phyloP scores from a whole-genome alignment of 2,797 vertebrate genomes.

The Neopelma chrysocephalum region DNA sequence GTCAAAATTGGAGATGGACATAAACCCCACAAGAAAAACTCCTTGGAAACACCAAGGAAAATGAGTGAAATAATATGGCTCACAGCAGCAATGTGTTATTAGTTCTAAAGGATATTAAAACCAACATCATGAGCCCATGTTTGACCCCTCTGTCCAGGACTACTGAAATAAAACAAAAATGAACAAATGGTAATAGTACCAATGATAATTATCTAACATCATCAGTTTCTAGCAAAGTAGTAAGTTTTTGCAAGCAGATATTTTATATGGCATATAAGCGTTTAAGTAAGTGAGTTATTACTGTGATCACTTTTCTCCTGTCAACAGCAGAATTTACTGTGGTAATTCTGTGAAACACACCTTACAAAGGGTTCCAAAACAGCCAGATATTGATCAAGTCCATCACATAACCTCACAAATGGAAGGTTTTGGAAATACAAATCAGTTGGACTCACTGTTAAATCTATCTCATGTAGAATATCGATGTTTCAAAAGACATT shows the following conservation, averaged over 20 bases:
- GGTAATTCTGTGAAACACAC: neutral
- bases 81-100: neutral
- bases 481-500: neutral
- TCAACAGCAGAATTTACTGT: rapidly evolving
- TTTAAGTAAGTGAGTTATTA: neutral
- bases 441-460: neutral
- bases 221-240: neutral
- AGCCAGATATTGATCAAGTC: neutral
- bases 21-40: neutral
- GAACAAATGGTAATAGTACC: neutral
- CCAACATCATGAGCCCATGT: neutral
- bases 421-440: neutral
- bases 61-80: neutral
- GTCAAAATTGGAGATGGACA: neutral
- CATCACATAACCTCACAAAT: neutral
- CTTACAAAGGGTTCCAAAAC: neutral
- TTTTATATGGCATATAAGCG: neutral
- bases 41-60: neutral
- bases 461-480: neutral
- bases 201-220: neutral
- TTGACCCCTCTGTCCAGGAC: neutral
- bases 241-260: neutral
- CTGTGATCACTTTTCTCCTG: neutral
- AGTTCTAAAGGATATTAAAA: neutral
- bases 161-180: neutral